Evolutionary conservation across 2,888 invertebrate species (phyloP), one percentile per base, ranked within the genome.

Genomic region (Erebia epiphron): DNA sequence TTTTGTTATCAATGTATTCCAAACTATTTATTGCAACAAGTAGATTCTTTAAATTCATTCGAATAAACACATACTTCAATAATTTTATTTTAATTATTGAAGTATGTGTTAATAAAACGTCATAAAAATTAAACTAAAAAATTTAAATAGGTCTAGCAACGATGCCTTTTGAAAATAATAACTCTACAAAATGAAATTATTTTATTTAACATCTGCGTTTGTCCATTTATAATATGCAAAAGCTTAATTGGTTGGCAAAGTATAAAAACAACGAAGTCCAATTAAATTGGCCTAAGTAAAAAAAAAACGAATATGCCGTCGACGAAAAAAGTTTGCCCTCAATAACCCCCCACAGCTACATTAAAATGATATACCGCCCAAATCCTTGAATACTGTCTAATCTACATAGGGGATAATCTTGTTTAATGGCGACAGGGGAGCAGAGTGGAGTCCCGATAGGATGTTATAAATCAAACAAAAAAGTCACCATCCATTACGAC

Each of bases 341-440:
- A 16, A 67, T 64, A 72, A 64, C 70, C 70, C 61, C 63, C 63
- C 56, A 65, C 56, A 68, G 71, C 70, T 67, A 83, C 70, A 78
- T 78, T 76, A 76, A 76, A 76, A 76, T 77, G 78, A 78, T 76
- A 76, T 75, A 76, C 71, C 43, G 74, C 73, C 73, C 61, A 67
- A 71, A 75, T 75, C 68, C 74, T 72, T 71, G 70, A 75, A 71
- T 70, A 73, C 70, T 71, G 71, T 77, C 72, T 74, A 74, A 77
- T 78, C 75, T 77, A 78, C 78, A 77, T 78, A 77, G 73, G 75
- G 77, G 75, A 77, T 78, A 77, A 79, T 75, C 78, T 75, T 72
- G 75, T 79, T 75, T 75, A 77, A 79, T 75, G 78, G 75, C 70
- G 76, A 74, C 75, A 69, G 70, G 73, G 72, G 69, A 70, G 73